Percentiles rank a stretch among this genome's conserved stretches.
Conservation (phyloP, 2,113 vertebrate genomes). For the Pan troglodytes region DNA sequence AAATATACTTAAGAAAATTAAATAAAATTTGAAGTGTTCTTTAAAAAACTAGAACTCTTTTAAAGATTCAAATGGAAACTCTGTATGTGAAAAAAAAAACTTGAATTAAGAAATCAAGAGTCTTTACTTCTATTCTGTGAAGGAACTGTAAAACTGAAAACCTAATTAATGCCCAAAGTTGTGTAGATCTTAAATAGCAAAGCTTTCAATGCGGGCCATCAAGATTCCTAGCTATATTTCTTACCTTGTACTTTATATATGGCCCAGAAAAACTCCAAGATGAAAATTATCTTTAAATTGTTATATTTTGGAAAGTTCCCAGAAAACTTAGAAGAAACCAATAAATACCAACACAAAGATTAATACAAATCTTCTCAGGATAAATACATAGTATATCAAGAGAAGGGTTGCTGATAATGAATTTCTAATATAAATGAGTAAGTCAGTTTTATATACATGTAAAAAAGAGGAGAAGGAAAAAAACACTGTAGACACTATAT, state of each 20-base stretch:
- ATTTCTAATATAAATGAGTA: background rate
- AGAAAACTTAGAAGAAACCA: background rate
- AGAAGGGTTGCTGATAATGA: background rate
- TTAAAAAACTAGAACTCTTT: background rate
- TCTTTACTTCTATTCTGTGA: background rate
- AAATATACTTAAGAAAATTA: background rate
- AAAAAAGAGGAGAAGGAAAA: background rate
- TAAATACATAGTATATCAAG: background rate
- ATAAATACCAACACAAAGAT: background rate
- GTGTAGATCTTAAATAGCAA: background rate
- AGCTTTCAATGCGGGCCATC: background rate
- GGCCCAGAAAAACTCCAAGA: background rate
- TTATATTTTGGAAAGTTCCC: background rate
- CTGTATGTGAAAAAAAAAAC: background rate
- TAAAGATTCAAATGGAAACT: background rate
- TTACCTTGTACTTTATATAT: background rate
- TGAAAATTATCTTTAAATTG: background rate
- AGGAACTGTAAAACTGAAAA: background rate
- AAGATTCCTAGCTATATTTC: background rate
- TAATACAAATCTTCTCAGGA: background rate
- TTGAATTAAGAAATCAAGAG: background rate
- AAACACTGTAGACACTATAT: background rate
- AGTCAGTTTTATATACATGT: background rate
- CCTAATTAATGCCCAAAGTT: background rate
- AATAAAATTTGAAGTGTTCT: background rate